phyloP scores from a whole-genome alignment of 1,140 invertebrate species.

The Nasonia longicornis region DNA sequence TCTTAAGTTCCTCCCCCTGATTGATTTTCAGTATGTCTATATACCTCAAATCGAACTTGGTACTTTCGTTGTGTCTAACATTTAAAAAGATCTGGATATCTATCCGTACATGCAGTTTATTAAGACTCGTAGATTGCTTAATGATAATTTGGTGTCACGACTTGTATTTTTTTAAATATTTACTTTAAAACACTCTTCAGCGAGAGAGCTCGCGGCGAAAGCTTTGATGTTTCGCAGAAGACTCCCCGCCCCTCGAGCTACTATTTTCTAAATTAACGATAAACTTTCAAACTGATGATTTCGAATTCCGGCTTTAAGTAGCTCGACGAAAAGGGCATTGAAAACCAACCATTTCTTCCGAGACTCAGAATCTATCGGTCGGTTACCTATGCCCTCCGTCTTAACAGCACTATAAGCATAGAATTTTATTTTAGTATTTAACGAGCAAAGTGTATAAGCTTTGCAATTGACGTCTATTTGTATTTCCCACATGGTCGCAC shows the following conservation, averaged over 20 bases:
- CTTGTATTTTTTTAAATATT: constrained; percentile 2
- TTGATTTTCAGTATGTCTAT: constrained; percentile 14
- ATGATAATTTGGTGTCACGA: constrained; percentile 40
- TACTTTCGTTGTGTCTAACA: constrained; percentile 47
- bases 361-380: neutral
- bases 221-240: neutral
- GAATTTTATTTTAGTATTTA: neutral
- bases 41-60: constrained; percentile 34
- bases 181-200: neutral
- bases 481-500: neutral
- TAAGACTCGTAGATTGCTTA: constrained; percentile 36
- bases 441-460: constrained; percentile 3
- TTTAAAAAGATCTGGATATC: constrained; percentile 26
- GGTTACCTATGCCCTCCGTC: neutral
- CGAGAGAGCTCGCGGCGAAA: neutral
- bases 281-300: constrained; percentile 3
- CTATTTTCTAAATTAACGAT: constrained; percentile 3
- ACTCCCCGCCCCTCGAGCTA: neutral
- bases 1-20: neutral
- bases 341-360: neutral
- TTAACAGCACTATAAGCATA: neutral
- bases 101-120: constrained; percentile 28
- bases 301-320: neutral
- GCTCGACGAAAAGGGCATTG: neutral
- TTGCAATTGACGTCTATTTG: constrained; percentile 22